Conservation (phyloP, 2,113 vertebrate genomes). For the Oryzias melastigma region DNA sequence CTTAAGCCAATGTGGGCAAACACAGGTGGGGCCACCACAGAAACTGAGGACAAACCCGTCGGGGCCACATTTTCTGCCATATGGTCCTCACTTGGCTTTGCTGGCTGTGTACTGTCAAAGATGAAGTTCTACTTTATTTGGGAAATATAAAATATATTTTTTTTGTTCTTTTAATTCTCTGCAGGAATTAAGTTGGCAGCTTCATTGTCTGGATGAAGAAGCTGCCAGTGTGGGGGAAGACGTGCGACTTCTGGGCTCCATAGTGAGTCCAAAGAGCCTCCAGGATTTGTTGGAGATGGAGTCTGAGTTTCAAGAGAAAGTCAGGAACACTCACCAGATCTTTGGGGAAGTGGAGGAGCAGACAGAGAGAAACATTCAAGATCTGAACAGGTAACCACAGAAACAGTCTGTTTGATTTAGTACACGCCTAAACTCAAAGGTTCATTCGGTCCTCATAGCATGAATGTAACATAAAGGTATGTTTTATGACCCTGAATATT, state of each 20-base stretch:
- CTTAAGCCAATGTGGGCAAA: too few species aligned
- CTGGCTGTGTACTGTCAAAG: too few species aligned
- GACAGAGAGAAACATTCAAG: constrained; percentile 74
- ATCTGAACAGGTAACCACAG: constrained; percentile 75
- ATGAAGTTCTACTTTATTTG: too few species aligned
- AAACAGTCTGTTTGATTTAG: not conserved
- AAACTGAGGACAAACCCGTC: too few species aligned
- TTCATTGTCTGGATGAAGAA: constrained; percentile 79
- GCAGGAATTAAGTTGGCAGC: constrained; percentile 69
- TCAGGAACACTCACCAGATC: constrained; percentile 76
- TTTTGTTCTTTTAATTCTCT: constrained; percentile 2
- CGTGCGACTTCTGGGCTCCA: constrained; percentile 64
- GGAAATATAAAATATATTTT: not conserved
- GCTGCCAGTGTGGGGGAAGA: constrained; percentile 78
- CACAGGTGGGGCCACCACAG: too few species aligned
- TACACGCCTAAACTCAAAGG: too few species aligned
- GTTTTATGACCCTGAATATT: too few species aligned
- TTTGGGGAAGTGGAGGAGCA: constrained; percentile 81
- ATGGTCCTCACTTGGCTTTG: too few species aligned
- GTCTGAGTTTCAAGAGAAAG: constrained; percentile 54
- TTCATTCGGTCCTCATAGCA: too few species aligned
- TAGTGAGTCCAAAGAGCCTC: constrained; percentile 68
- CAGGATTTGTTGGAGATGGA: constrained; percentile 73
- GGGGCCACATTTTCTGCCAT: too few species aligned
- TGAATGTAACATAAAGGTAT: too few species aligned